Evolutionary conservation across 2,888 invertebrate species (phyloP).

Genomic region (Torymus texanus): DNA sequence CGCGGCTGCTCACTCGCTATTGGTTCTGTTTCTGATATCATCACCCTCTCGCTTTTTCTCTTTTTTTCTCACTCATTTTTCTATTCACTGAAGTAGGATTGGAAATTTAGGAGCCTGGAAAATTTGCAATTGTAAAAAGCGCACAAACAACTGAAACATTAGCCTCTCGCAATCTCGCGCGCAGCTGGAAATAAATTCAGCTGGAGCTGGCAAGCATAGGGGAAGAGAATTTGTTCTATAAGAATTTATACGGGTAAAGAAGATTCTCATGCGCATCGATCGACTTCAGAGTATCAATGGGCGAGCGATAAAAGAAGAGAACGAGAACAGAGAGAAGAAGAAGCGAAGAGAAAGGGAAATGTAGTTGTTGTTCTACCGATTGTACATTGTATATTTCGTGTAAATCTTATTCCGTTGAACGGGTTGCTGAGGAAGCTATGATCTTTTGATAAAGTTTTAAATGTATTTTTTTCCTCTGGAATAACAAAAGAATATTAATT

Average conservation of each 20-base stretch:
- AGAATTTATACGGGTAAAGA: not conserved
- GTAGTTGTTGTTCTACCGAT: too few species aligned
- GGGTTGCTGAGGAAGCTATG: too few species aligned
- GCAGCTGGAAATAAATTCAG: conserved; percentile 22
- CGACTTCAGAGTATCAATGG: too few species aligned
- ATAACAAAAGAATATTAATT: too few species aligned
- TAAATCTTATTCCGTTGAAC: too few species aligned
- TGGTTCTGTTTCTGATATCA: conserved; percentile 14
- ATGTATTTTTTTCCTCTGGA: too few species aligned
- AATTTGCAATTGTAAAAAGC: conserved; percentile 47
- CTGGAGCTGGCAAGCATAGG: not conserved
- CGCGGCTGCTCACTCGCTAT: conserved; percentile 12
- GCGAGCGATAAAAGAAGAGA: too few species aligned
- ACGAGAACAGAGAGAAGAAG: too few species aligned
- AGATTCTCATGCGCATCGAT: too few species aligned
- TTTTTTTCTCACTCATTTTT: not conserved
- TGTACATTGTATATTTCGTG: too few species aligned
- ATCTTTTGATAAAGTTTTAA: too few species aligned
- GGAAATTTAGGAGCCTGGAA: conserved; percentile 33
- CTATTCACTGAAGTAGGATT: conserved; percentile 30
- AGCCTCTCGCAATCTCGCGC: not conserved
- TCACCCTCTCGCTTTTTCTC: not conserved
- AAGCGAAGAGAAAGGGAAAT: too few species aligned
- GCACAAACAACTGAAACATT: conserved; percentile 30
- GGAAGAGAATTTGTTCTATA: conserved; percentile 19